Conservation (phyloP, 2,113 vertebrate species). For the Anas platyrhynchos region DNA sequence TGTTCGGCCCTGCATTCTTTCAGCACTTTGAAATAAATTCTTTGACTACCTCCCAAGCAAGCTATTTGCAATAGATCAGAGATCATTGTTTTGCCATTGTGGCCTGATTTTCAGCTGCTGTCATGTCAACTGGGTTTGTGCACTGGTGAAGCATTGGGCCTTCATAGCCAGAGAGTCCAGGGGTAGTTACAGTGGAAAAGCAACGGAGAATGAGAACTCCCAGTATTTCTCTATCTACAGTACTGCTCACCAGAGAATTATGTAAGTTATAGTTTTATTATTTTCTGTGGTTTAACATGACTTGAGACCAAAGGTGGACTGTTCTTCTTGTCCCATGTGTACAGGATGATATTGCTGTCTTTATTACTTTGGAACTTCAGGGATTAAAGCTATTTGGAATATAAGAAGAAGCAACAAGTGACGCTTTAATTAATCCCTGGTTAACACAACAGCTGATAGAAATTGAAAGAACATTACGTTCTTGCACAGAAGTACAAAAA, state of each 20-base stretch:
- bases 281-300: constrained; percentile 43
- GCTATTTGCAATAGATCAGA: neutral
- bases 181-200: neutral
- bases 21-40: neutral
- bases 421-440: constrained; percentile 60
- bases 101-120: neutral
- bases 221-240: neutral
- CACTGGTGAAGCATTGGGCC: neutral
- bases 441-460: constrained; percentile 39
- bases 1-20: neutral
- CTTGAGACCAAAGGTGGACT: constrained; percentile 35
- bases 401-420: constrained; percentile 31
- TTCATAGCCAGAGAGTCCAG: neutral
- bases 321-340: neutral
- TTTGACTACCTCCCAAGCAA: neutral
- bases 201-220: neutral
- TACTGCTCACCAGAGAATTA: neutral
- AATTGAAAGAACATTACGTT: constrained; percentile 41
- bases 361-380: constrained; percentile 60
- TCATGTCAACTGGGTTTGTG: neutral
- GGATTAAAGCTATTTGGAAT: constrained; percentile 57
- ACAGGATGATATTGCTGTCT: neutral
- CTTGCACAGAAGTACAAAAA: neutral
- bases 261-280: constrained; percentile 45
- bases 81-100: neutral